phyloP scores from a whole-genome alignment of 1,140 invertebrate species.

The Amphibalanus amphitrite region DNA sequence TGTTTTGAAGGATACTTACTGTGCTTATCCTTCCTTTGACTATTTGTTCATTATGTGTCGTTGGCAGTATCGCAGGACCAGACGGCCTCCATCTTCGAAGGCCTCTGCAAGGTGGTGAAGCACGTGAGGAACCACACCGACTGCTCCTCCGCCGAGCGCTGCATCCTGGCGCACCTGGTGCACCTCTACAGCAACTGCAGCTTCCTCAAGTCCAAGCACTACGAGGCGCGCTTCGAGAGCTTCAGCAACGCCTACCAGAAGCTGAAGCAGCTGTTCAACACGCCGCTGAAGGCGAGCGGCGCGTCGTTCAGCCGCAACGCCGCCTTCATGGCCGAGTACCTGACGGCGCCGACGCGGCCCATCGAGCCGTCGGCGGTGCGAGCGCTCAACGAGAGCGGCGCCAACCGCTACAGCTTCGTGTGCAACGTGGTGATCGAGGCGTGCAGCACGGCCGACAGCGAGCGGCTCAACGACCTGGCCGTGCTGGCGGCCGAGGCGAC shows the following conservation, averaged over 20 bases:
- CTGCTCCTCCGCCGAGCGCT: conserved; percentile 83
- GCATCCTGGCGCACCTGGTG: conserved; percentile 80
- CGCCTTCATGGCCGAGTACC: conserved; percentile 47
- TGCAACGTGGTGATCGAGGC: conserved; percentile 81
- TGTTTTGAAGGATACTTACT: too few species aligned
- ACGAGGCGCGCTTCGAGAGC: conserved; percentile 53
- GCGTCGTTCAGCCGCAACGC: conserved; percentile 54
- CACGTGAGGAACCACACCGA: conserved; percentile 80
- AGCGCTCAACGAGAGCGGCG: conserved; percentile 61
- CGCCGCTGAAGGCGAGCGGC: conserved; percentile 47
- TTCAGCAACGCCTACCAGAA: conserved; percentile 76
- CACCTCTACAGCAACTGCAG: conserved; percentile 78
- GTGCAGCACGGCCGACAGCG: conserved; percentile 58
- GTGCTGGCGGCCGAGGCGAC: conserved; percentile 88
- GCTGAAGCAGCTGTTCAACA: conserved; percentile 68
- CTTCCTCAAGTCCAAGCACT: conserved; percentile 46
- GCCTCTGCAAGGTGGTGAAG: conserved; percentile 73
- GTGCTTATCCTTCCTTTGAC: too few species aligned
- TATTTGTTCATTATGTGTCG: too few species aligned
- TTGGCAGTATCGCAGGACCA: conserved; percentile 76
- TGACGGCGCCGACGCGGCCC: conserved; percentile 31
- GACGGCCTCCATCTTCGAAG: conserved; percentile 74
- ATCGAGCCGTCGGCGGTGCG: conserved; percentile 36
- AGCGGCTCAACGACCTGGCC: conserved; percentile 84
- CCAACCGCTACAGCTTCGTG: conserved; percentile 75